These are phyloP conservation scores for Drosophila eohydei DNA, from an alignment of 2,888 invertebrate species.

Conservation along the genomic window DNA sequence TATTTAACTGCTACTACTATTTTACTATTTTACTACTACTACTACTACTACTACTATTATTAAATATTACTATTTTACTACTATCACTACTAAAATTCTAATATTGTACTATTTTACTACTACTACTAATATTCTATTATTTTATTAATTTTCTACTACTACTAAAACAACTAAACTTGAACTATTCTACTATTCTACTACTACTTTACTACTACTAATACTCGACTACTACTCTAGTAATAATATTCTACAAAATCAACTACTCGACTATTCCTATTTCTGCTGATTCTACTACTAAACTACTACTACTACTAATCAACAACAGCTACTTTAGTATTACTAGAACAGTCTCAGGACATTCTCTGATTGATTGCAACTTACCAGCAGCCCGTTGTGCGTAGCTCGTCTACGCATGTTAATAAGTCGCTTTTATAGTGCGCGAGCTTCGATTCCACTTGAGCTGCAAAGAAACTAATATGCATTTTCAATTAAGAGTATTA, in stretches of 20 bases:
- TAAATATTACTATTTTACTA: background rate
- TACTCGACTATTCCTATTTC: too few species aligned
- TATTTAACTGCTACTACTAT: background rate
- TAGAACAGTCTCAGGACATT: conserved; percentile 9
- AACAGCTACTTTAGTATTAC: background rate
- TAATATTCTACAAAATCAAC: too few species aligned
- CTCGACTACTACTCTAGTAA: too few species aligned
- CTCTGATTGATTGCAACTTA: conserved; percentile 22
- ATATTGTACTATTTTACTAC: background rate
- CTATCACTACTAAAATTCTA: background rate
- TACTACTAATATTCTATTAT: background rate
- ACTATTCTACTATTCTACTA: background rate
- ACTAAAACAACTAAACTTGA: too few species aligned
- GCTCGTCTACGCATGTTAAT: conserved; percentile 56
- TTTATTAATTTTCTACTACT: background rate
- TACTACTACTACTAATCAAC: background rate
- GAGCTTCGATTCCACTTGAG: background rate
- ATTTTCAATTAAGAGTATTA: background rate
- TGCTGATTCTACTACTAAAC: background rate
- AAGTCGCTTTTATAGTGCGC: background rate
- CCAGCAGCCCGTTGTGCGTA: conserved; percentile 55
- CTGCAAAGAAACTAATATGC: conserved; percentile 7
- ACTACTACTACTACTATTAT: background rate
- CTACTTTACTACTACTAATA: background rate
- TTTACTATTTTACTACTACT: background rate